Conservation (phyloP, 2,797 vertebrate genomes). For the Fundulus diaphanus region DNA sequence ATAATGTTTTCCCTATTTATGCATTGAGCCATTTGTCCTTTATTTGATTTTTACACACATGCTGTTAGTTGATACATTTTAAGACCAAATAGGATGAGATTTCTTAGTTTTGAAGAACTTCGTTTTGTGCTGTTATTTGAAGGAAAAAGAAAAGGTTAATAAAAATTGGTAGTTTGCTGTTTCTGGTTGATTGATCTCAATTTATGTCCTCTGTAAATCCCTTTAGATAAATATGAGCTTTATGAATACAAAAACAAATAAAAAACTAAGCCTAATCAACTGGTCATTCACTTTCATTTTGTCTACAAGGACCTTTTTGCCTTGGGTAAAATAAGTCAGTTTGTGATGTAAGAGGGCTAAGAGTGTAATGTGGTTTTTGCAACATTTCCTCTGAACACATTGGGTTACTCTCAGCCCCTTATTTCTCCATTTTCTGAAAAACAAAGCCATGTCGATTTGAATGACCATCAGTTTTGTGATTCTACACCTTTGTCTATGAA, state of each 20-base stretch:
- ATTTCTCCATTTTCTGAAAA: neutral
- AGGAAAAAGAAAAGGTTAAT: no score
- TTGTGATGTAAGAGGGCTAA: neutral
- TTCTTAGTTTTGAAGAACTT: neutral
- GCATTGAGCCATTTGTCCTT: neutral
- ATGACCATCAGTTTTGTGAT: neutral
- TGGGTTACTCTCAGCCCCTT: neutral
- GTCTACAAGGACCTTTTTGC: neutral
- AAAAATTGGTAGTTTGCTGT: neutral
- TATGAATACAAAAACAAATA: neutral
- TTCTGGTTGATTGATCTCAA: neutral
- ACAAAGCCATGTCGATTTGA: neutral
- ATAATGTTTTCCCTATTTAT: no score
- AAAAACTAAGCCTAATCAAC: neutral
- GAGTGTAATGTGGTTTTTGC: constrained; percentile 5
- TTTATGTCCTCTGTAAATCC: neutral
- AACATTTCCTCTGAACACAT: constrained; percentile 8
- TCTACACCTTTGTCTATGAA: neutral
- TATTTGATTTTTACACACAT: neutral
- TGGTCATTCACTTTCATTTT: neutral
- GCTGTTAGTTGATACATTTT: neutral
- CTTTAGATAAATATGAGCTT: neutral
- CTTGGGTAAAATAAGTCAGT: neutral
- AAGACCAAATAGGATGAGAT: neutral
- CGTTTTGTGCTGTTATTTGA: no score